A percentile compares a stretch with the other conserved stretches of the same genome.
These are phyloP conservation scores for Cephus runcator DNA, from an alignment of 2,888 invertebrate genomes.

Conservation along the genomic window DNA sequence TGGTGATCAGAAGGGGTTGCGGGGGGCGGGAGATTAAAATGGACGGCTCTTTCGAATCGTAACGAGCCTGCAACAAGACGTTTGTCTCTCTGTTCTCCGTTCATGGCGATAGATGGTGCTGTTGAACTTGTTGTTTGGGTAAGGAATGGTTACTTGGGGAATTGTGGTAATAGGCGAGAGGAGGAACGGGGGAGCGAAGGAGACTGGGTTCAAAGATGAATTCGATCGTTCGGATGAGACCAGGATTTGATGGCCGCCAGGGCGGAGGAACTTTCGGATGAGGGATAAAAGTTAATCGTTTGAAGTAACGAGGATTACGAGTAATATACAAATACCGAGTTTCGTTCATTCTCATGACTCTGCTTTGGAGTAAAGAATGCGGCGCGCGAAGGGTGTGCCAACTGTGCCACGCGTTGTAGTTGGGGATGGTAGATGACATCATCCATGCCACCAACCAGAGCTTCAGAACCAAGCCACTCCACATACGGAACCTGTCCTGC, in stretches of 20 bases:
- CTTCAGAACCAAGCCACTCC: constrained; percentile 64
- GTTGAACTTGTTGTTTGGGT: neutral
- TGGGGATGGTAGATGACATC: constrained; percentile 65
- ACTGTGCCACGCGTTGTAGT: constrained; percentile 64
- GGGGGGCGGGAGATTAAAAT: neutral
- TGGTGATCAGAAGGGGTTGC: neutral
- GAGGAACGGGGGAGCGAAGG: neutral
- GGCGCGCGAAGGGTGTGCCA: constrained; percentile 65
- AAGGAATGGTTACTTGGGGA: neutral
- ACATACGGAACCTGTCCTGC: constrained; percentile 65
- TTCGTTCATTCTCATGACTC: constrained; percentile 66
- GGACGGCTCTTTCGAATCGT: neutral
- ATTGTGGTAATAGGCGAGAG: neutral
- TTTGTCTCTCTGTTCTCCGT: neutral
- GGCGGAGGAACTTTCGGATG: neutral
- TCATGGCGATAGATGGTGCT: neutral
- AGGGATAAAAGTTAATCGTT: constrained; percentile 53
- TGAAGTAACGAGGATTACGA: constrained; percentile 66
- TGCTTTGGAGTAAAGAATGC: constrained; percentile 66
- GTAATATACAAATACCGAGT: constrained; percentile 67
- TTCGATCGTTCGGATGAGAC: neutral
- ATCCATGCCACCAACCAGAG: constrained; percentile 63
- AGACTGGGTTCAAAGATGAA: neutral
- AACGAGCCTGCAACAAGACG: neutral
- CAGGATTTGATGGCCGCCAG: neutral